phyloP scores from a whole-genome alignment of 1,140 invertebrate genomes.

The Eurosta solidaginis region DNA sequence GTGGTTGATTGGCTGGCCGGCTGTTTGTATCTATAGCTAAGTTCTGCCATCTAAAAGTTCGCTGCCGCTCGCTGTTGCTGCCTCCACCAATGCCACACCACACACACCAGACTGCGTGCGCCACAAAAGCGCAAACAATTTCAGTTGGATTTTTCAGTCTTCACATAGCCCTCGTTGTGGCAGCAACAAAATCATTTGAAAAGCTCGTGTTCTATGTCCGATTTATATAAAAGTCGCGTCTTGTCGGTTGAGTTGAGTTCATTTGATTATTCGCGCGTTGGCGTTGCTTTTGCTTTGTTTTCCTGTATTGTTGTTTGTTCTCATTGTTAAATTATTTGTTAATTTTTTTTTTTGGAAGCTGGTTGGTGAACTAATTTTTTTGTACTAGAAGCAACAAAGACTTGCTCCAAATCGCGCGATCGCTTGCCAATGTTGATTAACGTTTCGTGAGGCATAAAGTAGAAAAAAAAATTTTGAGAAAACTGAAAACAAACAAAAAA shows the following conservation, averaged over 20 bases:
- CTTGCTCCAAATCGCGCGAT: not conserved
- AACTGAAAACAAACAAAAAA: not conserved
- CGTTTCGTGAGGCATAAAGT: not conserved
- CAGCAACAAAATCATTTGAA: not conserved
- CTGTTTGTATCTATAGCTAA: not conserved
- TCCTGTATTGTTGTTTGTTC: not conserved
- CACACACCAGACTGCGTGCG: not conserved
- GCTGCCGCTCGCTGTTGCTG: no score
- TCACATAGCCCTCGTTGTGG: not conserved
- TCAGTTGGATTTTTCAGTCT: not conserved
- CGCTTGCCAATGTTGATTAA: not conserved
- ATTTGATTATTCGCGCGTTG: not conserved
- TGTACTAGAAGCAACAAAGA: not conserved
- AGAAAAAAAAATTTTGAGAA: not conserved
- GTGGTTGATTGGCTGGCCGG: not conserved
- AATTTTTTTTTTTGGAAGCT: not conserved
- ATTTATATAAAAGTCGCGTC: no score
- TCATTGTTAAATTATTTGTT: not conserved
- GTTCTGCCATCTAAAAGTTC: slow-evolving; percentile 3
- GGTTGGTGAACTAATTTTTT: not conserved
- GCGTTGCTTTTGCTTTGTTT: not conserved
- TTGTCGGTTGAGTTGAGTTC: not conserved
- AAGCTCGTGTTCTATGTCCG: not conserved
- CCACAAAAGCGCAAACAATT: not conserved
- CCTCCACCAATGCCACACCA: not conserved